Conservation (phyloP, 2,113 vertebrate genomes). For the Heterotilapia buettikoferi region DNA sequence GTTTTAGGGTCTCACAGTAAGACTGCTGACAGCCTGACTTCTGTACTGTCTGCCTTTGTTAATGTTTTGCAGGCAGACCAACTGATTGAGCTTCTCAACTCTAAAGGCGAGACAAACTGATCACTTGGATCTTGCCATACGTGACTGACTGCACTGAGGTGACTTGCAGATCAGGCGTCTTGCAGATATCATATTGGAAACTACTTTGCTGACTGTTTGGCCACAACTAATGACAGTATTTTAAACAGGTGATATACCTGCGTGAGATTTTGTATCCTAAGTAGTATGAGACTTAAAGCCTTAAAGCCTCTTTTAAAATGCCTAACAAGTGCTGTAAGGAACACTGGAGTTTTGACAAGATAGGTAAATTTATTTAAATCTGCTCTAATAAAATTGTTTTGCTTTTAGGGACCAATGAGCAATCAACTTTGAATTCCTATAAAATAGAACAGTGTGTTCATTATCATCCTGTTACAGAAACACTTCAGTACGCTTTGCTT, state of each 20-base stretch:
- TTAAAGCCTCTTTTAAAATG: background rate
- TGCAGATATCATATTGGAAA: background rate
- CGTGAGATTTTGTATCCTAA: background rate
- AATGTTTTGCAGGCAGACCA: conserved; percentile 67
- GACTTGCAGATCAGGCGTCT: background rate
- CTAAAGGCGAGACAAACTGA: conserved; percentile 60
- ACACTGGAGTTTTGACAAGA: background rate
- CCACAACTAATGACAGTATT: background rate
- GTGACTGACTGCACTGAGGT: background rate
- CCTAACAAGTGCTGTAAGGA: background rate
- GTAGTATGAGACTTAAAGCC: background rate
- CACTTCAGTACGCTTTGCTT: background rate
- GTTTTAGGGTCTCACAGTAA: background rate
- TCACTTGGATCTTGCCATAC: background rate
- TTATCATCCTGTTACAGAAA: background rate
- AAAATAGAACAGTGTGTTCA: background rate
- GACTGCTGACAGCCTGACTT: background rate
- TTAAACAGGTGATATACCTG: background rate
- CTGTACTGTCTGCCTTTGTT: background rate
- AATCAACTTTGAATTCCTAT: background rate
- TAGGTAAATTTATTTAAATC: background rate
- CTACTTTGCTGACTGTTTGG: background rate
- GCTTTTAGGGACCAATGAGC: background rate
- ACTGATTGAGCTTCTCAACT: conserved; percentile 65
- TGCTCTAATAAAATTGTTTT: background rate